These are phyloP conservation scores for Chrysomela aeneicollis DNA, from an alignment of 2,888 invertebrate genomes.

Conservation along the genomic window DNA sequence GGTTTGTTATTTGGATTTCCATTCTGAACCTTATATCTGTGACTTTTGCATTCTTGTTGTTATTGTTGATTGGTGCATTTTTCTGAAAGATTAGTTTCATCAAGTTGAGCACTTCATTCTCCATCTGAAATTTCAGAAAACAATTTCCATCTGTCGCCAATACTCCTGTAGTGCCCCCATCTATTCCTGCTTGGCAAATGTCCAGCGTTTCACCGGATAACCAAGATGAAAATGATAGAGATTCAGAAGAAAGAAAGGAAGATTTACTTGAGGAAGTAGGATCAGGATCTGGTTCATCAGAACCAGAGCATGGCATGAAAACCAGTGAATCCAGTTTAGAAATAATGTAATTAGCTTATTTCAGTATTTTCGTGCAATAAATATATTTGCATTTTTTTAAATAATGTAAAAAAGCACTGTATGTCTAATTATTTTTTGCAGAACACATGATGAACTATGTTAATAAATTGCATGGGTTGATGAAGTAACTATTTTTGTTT, in stretches of 20 bases:
- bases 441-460: constrained; percentile 31
- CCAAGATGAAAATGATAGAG: constrained; percentile 59
- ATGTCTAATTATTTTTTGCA: constrained; percentile 24
- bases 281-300: constrained; percentile 71
- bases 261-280: constrained; percentile 62
- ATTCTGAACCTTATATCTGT: too few species aligned
- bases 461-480: constrained; percentile 12
- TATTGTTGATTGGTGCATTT: too few species aligned
- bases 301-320: constrained; percentile 77
- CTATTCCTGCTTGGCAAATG: constrained; percentile 84
- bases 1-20: too few species aligned
- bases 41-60: too few species aligned
- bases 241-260: constrained; percentile 64
- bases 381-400: background rate
- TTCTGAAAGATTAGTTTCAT: too few species aligned
- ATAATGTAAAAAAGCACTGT: background rate
- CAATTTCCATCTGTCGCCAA: constrained; percentile 77
- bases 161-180: constrained; percentile 69
- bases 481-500: constrained; percentile 23
- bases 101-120: too few species aligned
- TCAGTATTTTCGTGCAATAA: background rate
- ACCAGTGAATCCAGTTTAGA: constrained; percentile 79
- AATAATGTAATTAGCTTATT: constrained; percentile 68
- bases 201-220: constrained; percentile 66
- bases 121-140: constrained; percentile 67